Base-by-base conservation (phyloP, 2,113 vertebrate species). In the Calyptommatus sinebrachiatus region DNA sequence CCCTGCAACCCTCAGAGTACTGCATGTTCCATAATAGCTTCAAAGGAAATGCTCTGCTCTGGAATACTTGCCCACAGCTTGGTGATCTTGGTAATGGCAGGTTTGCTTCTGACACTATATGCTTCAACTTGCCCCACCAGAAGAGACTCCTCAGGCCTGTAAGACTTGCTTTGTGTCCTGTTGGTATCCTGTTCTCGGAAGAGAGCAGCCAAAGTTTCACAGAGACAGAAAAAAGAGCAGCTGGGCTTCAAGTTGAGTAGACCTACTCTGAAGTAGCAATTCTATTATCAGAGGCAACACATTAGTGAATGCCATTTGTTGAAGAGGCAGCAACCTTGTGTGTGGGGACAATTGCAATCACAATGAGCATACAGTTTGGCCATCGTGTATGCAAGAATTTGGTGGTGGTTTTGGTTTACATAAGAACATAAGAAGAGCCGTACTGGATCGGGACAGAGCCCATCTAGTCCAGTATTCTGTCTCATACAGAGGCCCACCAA, bases 31-130 rank as follows among this genome's bases (percentile, higher is more conserved):
- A 62, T 57, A 76, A 75, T 12, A 81, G 65, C 79, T 81, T 81
- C 79, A 81, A 81, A 81, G 65, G 73, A 31, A 76, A 41, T n/a
- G 41, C n/a, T 70, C 61, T 46, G 35, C 65, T 69, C 35, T 62
- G 65, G 50, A 76, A 81, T 69, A 70, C 66, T 41, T 69, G n/a
- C 65, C 65, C 35, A 48, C n/a, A 62, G 67, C 73, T 69, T 70
- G 66, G 72, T 45, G 65, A 75, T 60, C 50, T 41, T 61, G 65
- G 68, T 75, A 81, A 70, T 70, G 28, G 41, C 22, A 1, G 79
- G 72, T 21, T 63, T 81, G 79, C 50, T 65, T 46, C 2, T 74
- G 71, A 73, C 14, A 6, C 35, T 28, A 41, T 48, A 50, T 62
- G 79, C 50, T 53, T 24, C 24, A 62, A 81, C 79, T 31, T 48